Conservation (phyloP, 2,797 vertebrate species). For the Steatocranus sp. region DNA sequence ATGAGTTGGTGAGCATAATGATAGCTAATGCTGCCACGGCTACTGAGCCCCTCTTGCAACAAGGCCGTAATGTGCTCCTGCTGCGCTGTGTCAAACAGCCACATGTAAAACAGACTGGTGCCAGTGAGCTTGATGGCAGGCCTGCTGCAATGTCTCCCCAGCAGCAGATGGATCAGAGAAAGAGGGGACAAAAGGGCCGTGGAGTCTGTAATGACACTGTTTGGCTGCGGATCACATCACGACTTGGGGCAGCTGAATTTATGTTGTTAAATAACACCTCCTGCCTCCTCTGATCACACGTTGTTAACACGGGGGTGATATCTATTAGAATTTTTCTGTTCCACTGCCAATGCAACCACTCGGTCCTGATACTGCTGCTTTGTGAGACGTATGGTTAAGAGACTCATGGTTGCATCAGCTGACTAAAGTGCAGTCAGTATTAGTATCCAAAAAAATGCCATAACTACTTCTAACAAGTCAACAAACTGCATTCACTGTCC, state of each 20-base stretch:
- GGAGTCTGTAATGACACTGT: constrained; percentile 39
- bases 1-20: constrained; percentile 55
- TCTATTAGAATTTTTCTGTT: neutral
- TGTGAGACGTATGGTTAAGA: neutral
- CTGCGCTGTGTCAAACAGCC: constrained; percentile 52
- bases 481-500: neutral
- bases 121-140: constrained; percentile 32
- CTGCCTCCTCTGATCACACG: constrained; percentile 1
- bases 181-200: constrained; percentile 32
- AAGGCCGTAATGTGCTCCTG: constrained; percentile 43
- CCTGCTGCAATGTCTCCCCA: constrained; percentile 22
- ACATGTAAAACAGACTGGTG: constrained; percentile 52
- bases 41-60: constrained; percentile 36
- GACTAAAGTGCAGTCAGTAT: neutral
- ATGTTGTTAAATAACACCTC: constrained; percentile 46
- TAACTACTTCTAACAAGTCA: neutral
- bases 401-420: neutral
- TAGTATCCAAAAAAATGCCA: neutral
- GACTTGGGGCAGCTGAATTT: constrained; percentile 6
- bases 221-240: constrained; percentile 14
- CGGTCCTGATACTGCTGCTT: neutral
- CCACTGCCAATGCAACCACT: neutral
- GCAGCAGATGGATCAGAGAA: constrained; percentile 58
- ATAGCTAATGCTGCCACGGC: constrained; percentile 41
- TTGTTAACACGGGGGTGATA: neutral